Conservation (phyloP, 2,113 vertebrate genomes). For the Chlorodrepanis virens region DNA sequence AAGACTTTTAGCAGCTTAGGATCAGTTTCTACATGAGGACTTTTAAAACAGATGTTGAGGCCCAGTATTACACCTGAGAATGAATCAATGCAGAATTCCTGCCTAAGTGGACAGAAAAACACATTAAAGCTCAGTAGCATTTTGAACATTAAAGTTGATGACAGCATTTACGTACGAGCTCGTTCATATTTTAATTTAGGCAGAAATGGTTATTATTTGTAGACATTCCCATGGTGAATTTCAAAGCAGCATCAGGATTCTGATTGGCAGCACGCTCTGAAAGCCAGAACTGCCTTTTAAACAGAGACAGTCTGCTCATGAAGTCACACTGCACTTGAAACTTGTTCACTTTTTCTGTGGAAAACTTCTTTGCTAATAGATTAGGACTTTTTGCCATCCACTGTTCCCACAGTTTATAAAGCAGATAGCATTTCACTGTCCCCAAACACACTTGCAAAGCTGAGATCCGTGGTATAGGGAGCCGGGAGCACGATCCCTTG, state of each 20-base stretch:
- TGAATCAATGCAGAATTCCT: neutral
- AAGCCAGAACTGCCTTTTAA: neutral
- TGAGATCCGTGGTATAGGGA: neutral
- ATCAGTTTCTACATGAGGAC: neutral
- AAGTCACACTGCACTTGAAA: neutral
- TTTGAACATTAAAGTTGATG: constrained; percentile 3
- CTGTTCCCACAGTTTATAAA: neutral
- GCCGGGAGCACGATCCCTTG: neutral
- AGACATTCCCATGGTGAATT: constrained; percentile 22
- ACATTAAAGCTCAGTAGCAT: neutral
- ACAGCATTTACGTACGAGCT: neutral
- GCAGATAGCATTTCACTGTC: neutral
- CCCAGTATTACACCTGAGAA: neutral
- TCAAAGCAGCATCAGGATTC: neutral
- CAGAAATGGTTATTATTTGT: constrained; percentile 19
- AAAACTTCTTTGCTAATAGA: neutral
- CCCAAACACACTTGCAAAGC: neutral
- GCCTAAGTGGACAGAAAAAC: neutral
- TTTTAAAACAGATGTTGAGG: neutral
- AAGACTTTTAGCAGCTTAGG: neutral
- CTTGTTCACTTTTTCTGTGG: neutral
- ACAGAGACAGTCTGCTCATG: neutral
- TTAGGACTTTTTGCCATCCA: neutral
- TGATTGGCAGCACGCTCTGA: rapidly evolving
- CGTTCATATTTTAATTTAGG: neutral